These are phyloP conservation scores for Palythoa caribaeorum DNA, from an alignment of 92 coral and sea anemone species.

Conservation along the genomic window DNA sequence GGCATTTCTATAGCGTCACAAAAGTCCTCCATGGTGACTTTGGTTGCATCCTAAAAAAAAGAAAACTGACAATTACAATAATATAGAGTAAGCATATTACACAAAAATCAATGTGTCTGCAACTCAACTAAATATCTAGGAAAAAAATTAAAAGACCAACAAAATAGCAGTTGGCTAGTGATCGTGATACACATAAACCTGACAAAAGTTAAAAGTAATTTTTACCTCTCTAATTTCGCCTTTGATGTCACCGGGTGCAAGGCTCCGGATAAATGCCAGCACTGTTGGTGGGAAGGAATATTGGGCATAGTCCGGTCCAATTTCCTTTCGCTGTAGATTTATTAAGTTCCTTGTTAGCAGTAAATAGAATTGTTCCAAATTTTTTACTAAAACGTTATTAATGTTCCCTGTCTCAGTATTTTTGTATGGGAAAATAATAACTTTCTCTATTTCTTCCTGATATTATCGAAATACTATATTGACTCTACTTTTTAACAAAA, in stretches of 20 bases:
- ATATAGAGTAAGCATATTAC: neutral
- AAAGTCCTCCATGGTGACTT: conserved; percentile 59
- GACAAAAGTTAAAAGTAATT: too few relatives aligned
- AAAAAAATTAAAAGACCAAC: neutral
- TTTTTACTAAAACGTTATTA: neutral
- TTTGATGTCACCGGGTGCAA: neutral
- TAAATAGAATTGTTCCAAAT: neutral
- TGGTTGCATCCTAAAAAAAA: neutral
- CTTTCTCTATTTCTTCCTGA: neutral
- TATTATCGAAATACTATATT: neutral
- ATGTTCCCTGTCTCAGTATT: too few relatives aligned
- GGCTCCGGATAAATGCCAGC: neutral
- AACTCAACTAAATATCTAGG: neutral
- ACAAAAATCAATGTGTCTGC: neutral
- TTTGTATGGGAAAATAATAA: neutral
- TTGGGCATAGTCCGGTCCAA: conserved; percentile 15
- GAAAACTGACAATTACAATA: neutral
- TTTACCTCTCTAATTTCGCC: too few relatives aligned
- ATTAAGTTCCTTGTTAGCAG: neutral
- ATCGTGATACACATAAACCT: neutral
- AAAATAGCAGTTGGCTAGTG: neutral
- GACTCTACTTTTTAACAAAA: neutral
- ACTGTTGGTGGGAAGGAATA: conserved; percentile 3
- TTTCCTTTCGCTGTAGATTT: neutral
- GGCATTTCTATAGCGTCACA: conserved; percentile 61